A percentile compares a stretch with the other conserved stretches of the same genome.
Conservation (phyloP, 2,797 vertebrate genomes). For the Anguilla marmorata region DNA sequence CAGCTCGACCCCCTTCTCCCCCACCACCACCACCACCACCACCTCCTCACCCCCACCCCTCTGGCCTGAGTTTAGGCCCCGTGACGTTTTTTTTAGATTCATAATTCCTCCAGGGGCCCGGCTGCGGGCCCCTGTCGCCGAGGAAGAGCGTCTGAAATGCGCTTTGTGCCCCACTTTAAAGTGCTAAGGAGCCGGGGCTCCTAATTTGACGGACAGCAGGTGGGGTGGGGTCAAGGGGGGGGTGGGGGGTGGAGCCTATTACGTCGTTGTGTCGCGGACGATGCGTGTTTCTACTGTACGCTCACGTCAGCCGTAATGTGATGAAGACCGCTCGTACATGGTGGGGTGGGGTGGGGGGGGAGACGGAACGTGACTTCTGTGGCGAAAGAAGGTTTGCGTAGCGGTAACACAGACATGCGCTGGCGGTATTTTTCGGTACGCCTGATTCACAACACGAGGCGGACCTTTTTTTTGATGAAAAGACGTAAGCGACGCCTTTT, state of each 20-base stretch:
- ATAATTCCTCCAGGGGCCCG: neutral
- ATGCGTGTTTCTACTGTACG: neutral
- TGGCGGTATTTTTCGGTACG: neutral
- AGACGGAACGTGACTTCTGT: neutral
- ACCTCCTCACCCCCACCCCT: neutral
- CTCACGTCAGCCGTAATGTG: neutral
- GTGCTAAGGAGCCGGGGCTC: neutral
- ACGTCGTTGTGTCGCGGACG: neutral
- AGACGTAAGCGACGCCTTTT: neutral
- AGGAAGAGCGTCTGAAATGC: neutral
- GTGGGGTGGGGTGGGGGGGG: neutral
- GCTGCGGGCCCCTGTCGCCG: neutral
- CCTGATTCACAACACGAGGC: neutral
- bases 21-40: too few species aligned
- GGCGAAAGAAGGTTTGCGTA: neutral
- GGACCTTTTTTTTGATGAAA: neutral
- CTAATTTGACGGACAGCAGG: neutral
- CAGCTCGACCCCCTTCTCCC: neutral
- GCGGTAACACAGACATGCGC: neutral
- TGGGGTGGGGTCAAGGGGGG: neutral
- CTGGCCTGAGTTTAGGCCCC: constrained; percentile 23
- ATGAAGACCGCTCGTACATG: neutral
- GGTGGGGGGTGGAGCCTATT: neutral
- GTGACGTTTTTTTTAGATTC: constrained; percentile 29
- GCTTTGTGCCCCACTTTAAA: neutral